These are phyloP conservation scores for Microctonus aethiopoides DNA, from an alignment of 2,888 invertebrate genomes.

Conservation along the genomic window DNA sequence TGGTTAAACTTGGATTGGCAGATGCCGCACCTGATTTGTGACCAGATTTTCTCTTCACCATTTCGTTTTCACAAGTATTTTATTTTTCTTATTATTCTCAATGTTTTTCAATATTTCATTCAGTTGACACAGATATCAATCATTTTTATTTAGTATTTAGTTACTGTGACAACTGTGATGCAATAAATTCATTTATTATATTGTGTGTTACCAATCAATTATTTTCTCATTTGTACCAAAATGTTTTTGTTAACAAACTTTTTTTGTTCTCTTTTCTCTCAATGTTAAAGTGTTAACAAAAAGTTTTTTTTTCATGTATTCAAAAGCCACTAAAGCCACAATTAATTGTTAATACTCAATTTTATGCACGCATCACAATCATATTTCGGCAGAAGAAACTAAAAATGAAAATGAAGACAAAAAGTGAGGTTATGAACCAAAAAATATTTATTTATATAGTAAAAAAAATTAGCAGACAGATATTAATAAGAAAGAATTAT, in stretches of 20 bases:
- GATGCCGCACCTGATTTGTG: slow-evolving; percentile 54
- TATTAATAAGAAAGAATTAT: background rate
- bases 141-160: background rate
- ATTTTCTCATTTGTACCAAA: background rate
- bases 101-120: background rate
- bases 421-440: background rate
- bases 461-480: background rate
- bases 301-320: background rate
- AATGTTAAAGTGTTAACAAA: background rate
- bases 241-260: background rate
- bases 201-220: background rate
- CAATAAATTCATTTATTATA: background rate
- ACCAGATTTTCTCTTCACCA: slow-evolving; percentile 58
- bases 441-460: no score
- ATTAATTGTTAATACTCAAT: background rate
- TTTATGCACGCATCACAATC: background rate
- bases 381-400: background rate
- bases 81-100: background rate
- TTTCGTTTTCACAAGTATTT: slow-evolving; percentile 36
- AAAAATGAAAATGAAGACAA: background rate
- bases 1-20: slow-evolving; percentile 46
- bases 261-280: background rate
- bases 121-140: background rate
- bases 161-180: background rate
- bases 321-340: background rate